Percentiles rank a stretch among this genome's conserved stretches.
These are phyloP conservation scores for Phocoena phocoena DNA, from an alignment of 2,113 vertebrate species.

Conservation along the genomic window DNA sequence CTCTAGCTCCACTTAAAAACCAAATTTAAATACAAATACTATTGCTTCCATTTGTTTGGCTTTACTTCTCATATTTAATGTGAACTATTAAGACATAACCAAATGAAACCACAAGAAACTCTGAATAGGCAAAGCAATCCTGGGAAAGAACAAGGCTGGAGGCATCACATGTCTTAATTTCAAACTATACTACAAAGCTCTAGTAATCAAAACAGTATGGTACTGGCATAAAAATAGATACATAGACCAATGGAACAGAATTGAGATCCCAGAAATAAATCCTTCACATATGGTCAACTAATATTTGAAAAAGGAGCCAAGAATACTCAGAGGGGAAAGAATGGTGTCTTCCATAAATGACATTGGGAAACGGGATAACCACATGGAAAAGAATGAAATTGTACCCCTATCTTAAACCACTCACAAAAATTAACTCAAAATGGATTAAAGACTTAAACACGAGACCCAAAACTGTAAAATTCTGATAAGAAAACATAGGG, in stretches of 20 bases:
- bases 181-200: not conserved
- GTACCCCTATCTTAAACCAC: not conserved
- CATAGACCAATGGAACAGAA: not conserved
- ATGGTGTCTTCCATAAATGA: not conserved
- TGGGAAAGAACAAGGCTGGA: not conserved
- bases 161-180: not conserved
- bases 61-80: constrained; percentile 44
- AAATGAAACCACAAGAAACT: not conserved
- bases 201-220: not conserved
- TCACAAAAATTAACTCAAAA: not conserved
- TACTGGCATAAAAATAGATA: not conserved
- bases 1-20: not conserved
- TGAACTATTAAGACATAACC: not conserved
- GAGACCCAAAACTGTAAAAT: not conserved
- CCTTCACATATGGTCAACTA: not conserved
- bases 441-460: not conserved
- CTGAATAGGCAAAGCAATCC: not conserved
- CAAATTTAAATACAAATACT: not conserved
- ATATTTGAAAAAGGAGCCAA: not conserved
- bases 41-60: not conserved
- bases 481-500: not conserved
- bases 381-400: not conserved
- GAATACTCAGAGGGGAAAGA: not conserved
- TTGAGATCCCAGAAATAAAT: not conserved
- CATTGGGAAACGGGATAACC: not conserved